phyloP scores from a whole-genome alignment of 2,888 invertebrate genomes.

The Periphyllus acericola region DNA sequence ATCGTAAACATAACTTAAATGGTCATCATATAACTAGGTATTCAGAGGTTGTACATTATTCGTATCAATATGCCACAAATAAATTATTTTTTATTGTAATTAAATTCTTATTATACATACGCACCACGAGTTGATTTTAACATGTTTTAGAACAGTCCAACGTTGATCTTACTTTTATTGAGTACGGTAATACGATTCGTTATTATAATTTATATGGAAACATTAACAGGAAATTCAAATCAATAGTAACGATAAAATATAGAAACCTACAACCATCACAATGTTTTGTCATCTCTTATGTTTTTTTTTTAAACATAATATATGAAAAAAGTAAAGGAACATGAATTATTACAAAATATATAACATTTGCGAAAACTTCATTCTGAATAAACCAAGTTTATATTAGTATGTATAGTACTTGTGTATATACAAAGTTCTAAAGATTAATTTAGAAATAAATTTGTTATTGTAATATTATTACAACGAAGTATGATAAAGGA shows the following conservation, averaged over 20 bases:
- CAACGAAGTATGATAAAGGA: neutral
- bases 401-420: neutral
- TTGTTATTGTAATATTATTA: neutral
- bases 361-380: neutral
- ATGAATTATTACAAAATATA: neutral
- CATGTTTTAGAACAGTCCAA: neutral
- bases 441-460: neutral
- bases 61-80: neutral
- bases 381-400: neutral
- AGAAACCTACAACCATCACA: neutral
- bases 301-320: neutral
- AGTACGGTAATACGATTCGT: neutral
- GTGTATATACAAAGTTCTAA: neutral
- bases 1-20: neutral
- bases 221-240: neutral
- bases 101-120: neutral
- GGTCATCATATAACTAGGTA: neutral
- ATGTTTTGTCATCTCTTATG: neutral
- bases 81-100: neutral
- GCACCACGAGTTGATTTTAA: neutral
- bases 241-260: neutral
- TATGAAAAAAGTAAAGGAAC: neutral
- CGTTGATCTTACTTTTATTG: neutral
- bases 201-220: neutral
- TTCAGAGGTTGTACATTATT: neutral